Conservation (phyloP, 2,888 invertebrate species). For the Drosophila monieri region DNA sequence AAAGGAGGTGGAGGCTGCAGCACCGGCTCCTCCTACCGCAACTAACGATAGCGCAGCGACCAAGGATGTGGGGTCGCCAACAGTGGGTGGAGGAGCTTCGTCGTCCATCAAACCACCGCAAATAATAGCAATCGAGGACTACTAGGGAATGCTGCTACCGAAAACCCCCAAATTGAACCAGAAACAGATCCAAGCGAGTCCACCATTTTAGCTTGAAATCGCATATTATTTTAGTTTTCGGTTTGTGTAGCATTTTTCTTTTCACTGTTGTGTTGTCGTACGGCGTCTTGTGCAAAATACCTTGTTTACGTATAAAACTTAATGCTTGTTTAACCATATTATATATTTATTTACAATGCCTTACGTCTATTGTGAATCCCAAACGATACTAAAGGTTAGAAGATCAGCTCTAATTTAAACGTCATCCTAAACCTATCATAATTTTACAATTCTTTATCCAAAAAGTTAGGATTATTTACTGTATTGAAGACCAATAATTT, state of each 20-base stretch:
- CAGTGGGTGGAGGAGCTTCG: constrained; percentile 49
- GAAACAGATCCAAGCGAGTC: constrained; percentile 33
- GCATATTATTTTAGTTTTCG: constrained; percentile 49
- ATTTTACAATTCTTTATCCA: constrained; percentile 54
- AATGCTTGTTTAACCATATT: constrained; percentile 51
- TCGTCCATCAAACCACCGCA: constrained; percentile 82
- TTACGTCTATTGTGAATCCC: constrained; percentile 32
- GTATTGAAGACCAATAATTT: constrained; percentile 49
- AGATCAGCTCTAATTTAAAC: constrained; percentile 46
- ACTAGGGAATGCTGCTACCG: constrained; percentile 57
- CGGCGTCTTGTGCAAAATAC: constrained; percentile 81
- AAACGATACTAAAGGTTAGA: constrained; percentile 24
- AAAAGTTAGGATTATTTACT: constrained; percentile 67
- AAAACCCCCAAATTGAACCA: constrained; percentile 36
- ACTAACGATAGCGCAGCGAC: constrained; percentile 67
- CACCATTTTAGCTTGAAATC: constrained; percentile 21
- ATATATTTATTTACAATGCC: constrained; percentile 61
- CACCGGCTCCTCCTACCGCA: constrained; percentile 50
- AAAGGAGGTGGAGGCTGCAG: constrained; percentile 54
- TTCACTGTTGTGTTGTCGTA: constrained; percentile 74
- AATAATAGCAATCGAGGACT: constrained; percentile 82
- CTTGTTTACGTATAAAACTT: constrained; percentile 63
- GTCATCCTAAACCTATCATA: constrained; percentile 20
- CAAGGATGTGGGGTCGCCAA: constrained; percentile 53
- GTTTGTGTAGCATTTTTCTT: constrained; percentile 36